These are phyloP conservation scores for Symphodus melops DNA, from an alignment of 2,113 vertebrate species.

Conservation along the genomic window DNA sequence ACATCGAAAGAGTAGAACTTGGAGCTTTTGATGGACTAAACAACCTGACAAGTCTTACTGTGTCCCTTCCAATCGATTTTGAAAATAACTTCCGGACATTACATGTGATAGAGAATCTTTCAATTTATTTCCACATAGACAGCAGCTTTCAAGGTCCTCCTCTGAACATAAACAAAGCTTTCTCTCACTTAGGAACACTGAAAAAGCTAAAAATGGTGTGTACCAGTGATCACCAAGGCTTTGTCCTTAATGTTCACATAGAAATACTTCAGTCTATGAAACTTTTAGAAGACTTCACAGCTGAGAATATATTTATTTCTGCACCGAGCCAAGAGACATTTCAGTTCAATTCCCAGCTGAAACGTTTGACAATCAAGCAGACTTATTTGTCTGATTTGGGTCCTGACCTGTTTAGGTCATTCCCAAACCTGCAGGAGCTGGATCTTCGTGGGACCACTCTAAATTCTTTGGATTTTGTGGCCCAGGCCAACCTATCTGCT, in stretches of 20 bases:
- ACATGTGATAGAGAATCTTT: not conserved
- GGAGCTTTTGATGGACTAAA: conserved; percentile 16
- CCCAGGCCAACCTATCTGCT: conserved; percentile 35
- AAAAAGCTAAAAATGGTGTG: too few relatives aligned
- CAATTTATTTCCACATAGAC: not conserved
- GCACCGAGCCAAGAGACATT: not conserved
- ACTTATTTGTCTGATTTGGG: conserved; percentile 44
- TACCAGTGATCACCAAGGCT: too few relatives aligned
- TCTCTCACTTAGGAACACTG: too few relatives aligned
- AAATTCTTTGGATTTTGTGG: conserved; percentile 71
- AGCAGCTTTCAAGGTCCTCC: too few relatives aligned
- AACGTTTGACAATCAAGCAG: conserved; percentile 31
- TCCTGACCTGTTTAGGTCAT: conserved; percentile 50
- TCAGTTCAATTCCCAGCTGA: not conserved
- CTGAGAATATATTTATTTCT: not conserved
- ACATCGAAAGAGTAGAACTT: accelerated
- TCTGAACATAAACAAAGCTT: too few relatives aligned
- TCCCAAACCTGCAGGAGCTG: conserved; percentile 52
- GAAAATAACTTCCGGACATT: conserved; percentile 1
- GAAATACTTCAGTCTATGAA: not conserved
- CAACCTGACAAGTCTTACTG: not conserved
- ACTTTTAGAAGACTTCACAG: not conserved
- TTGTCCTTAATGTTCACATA: too few relatives aligned
- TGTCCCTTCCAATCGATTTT: not conserved
- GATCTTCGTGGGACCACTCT: conserved; percentile 36